Evolutionary conservation across 2,888 invertebrate genomes (phyloP), one percentile per base, ranked within the genome.

Genomic region (Chrysolina americana): DNA sequence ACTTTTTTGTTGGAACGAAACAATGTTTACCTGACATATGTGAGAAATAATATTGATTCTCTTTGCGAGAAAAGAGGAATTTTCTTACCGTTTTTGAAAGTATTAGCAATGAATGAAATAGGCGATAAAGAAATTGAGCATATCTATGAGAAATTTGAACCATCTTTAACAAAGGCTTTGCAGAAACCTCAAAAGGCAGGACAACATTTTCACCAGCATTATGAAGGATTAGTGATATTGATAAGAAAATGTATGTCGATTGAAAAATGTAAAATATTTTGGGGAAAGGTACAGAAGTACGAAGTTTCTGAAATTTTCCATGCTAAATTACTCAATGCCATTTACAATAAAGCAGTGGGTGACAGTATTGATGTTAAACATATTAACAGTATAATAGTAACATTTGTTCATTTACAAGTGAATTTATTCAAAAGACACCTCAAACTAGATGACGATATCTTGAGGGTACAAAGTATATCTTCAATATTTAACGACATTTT

Each of bases 131-230:
- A 92, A 36, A 84, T 93, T 4, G 82, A 84, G 23, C 89, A 87
- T 66, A 88, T 94, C 70, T 93, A 90, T 82, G 87, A 90, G 62
- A 89, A 91, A 81, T 92, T 93, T 78, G 91, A 92, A 85, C 87
- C 89, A 0, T 92, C 92, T 76, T 91, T 95, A 47, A 85, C 89
- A 66, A 92, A 92, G 85, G 89, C 91, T 75, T 87, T 94, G 56
- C 92, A 92, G 81, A 93, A 93, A 83, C 94, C 93, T 0, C 92
- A 92, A 76, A 94, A 94, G 87, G 92, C 91, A 4, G 92, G 92
- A 0, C 91, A 91, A 79, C 91, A 93, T 68, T 92, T 93, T 78
- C 87, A 91, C 59, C 90, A 91, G 71, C 91, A 92, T 84, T 89
- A 91, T 73, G 85, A 88, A 69, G 90, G 92, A n/a, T 89, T 93